phyloP scores from a whole-genome alignment of 2,888 invertebrate species.

The Teleiodes luculella region DNA sequence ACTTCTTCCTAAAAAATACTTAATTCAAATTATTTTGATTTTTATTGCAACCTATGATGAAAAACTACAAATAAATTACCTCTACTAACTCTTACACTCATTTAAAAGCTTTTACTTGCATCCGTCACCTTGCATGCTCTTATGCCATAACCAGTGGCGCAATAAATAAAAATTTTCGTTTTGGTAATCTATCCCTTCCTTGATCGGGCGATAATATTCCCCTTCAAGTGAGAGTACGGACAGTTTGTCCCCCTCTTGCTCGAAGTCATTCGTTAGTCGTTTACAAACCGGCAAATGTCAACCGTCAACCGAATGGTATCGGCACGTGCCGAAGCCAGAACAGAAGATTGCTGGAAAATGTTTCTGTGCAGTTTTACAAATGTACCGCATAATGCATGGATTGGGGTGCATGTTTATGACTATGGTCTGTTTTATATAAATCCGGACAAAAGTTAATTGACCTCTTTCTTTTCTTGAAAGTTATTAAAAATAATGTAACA shows the following conservation, averaged over 20 bases:
- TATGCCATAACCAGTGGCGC: neutral
- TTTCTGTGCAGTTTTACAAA: conserved; percentile 44
- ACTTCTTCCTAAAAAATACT: too few species aligned
- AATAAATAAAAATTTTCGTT: conserved; percentile 25
- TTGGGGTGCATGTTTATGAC: conserved; percentile 24
- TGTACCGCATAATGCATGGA: conserved; percentile 31
- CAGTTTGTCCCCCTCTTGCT: conserved; percentile 18
- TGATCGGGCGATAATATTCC: conserved; percentile 25
- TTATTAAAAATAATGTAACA: too few species aligned
- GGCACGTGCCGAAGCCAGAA: conserved; percentile 59
- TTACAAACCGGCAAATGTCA: conserved; percentile 54
- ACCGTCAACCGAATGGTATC: conserved; percentile 55
- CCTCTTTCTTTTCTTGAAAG: too few species aligned
- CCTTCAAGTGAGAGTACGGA: conserved; percentile 13
- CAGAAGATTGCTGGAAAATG: conserved; percentile 43
- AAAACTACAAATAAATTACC: too few species aligned
- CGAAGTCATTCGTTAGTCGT: conserved; percentile 56
- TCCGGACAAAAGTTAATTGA: too few species aligned
- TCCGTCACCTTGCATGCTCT: neutral
- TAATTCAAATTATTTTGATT: too few species aligned
- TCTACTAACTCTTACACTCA: too few species aligned
- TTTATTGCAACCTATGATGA: too few species aligned
- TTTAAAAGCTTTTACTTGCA: neutral
- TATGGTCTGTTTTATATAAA: too few species aligned
- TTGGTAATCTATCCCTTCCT: conserved; percentile 20